A percentile compares a stretch with the other conserved stretches of the same genome.
These are phyloP conservation scores for Chironomus striatipennis DNA, from an alignment of 1,140 invertebrate genomes.

Conservation along the genomic window DNA sequence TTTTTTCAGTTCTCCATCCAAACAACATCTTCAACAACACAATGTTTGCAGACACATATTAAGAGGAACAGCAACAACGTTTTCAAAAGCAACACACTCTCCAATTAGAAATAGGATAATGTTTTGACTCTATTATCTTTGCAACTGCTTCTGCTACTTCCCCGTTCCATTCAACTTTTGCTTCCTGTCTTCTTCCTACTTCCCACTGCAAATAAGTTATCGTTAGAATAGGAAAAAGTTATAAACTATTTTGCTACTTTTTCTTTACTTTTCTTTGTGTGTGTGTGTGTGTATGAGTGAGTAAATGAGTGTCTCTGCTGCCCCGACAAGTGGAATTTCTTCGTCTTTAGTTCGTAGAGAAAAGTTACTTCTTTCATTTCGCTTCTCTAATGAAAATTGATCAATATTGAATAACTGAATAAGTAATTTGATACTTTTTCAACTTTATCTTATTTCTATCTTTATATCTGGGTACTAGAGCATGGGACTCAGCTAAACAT, in stretches of 20 bases:
- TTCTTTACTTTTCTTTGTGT: background rate
- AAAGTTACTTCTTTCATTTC: background rate
- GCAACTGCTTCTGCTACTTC: background rate
- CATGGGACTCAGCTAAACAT: too few species aligned
- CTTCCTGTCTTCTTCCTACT: background rate
- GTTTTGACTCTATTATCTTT: slow-evolving; percentile 19
- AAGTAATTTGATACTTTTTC: slow-evolving; percentile 22
- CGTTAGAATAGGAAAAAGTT: background rate
- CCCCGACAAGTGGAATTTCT: background rate
- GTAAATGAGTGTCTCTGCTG: too few species aligned
- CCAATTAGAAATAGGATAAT: slow-evolving; percentile 20
- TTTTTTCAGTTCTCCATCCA: too few species aligned
- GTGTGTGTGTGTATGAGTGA: too few species aligned
- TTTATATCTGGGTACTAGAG: background rate
- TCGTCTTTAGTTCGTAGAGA: background rate
- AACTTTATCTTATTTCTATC: background rate
- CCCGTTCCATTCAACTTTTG: background rate
- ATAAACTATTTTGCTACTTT: slow-evolving; percentile 20
- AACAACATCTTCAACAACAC: too few species aligned
- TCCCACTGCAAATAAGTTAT: background rate
- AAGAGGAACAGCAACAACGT: too few species aligned
- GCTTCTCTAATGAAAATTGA: slow-evolving; percentile 22
- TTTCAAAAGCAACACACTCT: slow-evolving; percentile 10
- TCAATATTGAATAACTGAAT: slow-evolving; percentile 23
- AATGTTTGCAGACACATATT: too few species aligned